Percentiles rank a stretch among this genome's conserved stretches.
phyloP scores from a whole-genome alignment of 2,888 invertebrate genomes.

The Caenorhabditis parvicauda region DNA sequence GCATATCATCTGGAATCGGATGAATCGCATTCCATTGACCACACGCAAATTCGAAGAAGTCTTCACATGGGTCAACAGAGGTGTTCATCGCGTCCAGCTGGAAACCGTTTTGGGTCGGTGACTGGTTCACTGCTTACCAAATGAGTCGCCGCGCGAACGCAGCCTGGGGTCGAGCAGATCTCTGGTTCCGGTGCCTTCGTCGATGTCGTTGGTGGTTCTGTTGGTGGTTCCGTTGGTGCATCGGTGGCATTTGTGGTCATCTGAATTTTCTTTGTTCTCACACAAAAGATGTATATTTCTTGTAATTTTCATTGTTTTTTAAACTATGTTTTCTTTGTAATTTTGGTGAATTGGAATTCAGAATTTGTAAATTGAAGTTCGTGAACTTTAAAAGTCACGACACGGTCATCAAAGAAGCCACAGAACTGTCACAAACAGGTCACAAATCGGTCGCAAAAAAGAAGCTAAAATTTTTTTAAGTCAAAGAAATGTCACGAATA shows the following conservation, averaged over 20 bases:
- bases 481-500: no score
- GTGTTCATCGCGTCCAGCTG: slow-evolving; percentile 59
- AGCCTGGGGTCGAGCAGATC: slow-evolving; percentile 48
- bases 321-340: no score
- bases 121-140: slow-evolving; percentile 22
- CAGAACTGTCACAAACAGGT: no score
- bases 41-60: slow-evolving; percentile 62
- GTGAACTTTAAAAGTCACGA: no score
- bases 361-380: no score
- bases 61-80: slow-evolving; percentile 59
- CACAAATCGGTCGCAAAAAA: no score
- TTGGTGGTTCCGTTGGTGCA: slow-evolving; percentile 5
- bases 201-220: slow-evolving; percentile 6
- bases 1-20: slow-evolving; percentile 62
- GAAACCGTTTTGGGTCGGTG: slow-evolving; percentile 22
- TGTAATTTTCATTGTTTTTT: no score
- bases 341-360: no score
- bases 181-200: slow-evolving; percentile 18
- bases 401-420: no score
- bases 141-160: slow-evolving; percentile 51
- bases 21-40: slow-evolving; percentile 60
- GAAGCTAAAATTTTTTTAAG: no score
- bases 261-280: no score
- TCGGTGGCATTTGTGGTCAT: background rate
- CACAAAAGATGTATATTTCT: no score